These are phyloP conservation scores for Acanthisitta chloris DNA, from an alignment of 2,113 vertebrate genomes.

Conservation along the genomic window DNA sequence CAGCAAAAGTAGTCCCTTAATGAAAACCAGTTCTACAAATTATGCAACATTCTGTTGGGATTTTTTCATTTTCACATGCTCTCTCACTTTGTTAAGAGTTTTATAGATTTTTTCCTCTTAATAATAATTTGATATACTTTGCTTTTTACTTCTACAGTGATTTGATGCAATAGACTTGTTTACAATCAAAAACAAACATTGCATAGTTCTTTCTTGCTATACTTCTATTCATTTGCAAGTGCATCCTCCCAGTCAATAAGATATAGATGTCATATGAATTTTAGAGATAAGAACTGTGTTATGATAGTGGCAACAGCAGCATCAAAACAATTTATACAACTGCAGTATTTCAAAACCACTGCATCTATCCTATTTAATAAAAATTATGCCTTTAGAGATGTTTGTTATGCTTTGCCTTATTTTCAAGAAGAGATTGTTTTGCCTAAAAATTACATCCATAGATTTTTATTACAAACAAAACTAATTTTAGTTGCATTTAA, in stretches of 20 bases:
- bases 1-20: background rate
- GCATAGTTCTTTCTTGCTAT: background rate
- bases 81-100: background rate
- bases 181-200: background rate
- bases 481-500: background rate
- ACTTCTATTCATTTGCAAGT: background rate
- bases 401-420: background rate
- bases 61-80: background rate
- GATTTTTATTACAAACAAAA: background rate
- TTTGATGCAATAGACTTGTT: background rate
- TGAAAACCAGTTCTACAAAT: background rate
- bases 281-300: background rate
- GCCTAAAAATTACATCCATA: background rate
- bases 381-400: background rate
- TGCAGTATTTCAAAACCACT: background rate
- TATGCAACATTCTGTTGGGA: background rate
- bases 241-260: background rate
- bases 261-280: background rate
- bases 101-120: background rate
- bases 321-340: background rate
- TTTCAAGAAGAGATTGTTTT: background rate
- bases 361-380: background rate
- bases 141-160: background rate
- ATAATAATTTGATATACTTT: background rate
- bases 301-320: background rate